phyloP scores from a whole-genome alignment of 1,140 invertebrate species.

The Drosophila nigromelanica region DNA sequence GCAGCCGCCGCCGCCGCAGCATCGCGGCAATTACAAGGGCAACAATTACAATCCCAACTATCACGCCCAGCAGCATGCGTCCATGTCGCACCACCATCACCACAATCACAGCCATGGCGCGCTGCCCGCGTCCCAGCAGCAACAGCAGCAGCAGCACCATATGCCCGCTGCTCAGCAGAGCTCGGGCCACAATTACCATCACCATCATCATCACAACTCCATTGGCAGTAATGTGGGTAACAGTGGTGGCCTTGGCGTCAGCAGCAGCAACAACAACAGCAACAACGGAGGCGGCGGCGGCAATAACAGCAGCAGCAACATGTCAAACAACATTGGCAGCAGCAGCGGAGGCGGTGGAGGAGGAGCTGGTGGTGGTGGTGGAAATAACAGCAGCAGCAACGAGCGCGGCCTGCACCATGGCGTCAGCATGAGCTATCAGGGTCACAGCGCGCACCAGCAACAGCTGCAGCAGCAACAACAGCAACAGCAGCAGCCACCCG shows the following conservation, averaged over 20 bases:
- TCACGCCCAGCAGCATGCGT: conserved; percentile 69
- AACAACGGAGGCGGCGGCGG: conserved; percentile 6
- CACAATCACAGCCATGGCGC: conserved; percentile 60
- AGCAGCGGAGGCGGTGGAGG: conserved; percentile 35
- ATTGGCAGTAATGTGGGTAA: conserved; percentile 74
- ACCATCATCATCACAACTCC: conserved; percentile 66
- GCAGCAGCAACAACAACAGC: conserved; percentile 29
- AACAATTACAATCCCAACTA: conserved; percentile 83
- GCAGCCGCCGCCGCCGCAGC: conserved; percentile 54
- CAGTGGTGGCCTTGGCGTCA: conserved; percentile 57
- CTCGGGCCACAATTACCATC: conserved; percentile 52
- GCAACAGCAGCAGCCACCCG: conserved; percentile 67
- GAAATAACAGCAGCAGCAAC: conserved; percentile 32
- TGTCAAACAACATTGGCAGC: conserved; percentile 46
- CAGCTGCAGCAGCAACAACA: conserved; percentile 75
- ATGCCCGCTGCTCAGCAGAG: conserved; percentile 55
- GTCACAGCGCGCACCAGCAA: conserved; percentile 62
- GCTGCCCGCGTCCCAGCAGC: conserved; percentile 53
- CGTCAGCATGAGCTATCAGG: conserved; percentile 60
- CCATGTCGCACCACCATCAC: conserved; percentile 70
- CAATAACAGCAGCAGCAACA: conserved; percentile 29
- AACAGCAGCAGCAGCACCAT: conserved; percentile 60
- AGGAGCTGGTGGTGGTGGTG: conserved; percentile 13
- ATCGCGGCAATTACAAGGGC: conserved; percentile 80
- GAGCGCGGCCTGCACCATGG: conserved; percentile 60